These are phyloP conservation scores for Alosa alosa DNA, from an alignment of 2,113 vertebrate genomes.

Conservation along the genomic window DNA sequence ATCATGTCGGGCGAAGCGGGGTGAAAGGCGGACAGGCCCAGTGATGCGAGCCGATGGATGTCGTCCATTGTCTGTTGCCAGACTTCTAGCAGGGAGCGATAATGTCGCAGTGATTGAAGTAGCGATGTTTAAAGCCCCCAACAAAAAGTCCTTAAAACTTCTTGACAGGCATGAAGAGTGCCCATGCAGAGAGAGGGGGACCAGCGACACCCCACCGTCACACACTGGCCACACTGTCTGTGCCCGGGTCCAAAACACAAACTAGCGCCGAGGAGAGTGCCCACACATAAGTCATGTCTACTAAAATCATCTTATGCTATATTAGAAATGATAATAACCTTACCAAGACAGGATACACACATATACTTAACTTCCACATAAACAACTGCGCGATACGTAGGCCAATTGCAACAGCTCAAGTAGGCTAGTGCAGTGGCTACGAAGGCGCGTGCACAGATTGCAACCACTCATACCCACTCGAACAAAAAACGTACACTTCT, in stretches of 20 bases:
- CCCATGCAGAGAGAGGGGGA: constrained; percentile 57
- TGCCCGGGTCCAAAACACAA: constrained; percentile 20
- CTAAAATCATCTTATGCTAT: not conserved
- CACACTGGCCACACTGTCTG: constrained; percentile 17
- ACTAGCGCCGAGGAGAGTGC: not conserved
- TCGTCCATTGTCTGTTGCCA: constrained; percentile 73
- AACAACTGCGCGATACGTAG: not conserved
- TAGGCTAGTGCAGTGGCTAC: not conserved
- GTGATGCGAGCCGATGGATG: constrained; percentile 75
- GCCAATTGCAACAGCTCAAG: not conserved
- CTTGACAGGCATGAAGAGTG: constrained; percentile 72
- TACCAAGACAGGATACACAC: not conserved
- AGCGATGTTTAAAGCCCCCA: constrained; percentile 68
- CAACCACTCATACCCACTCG: not conserved
- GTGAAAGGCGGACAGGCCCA: constrained; percentile 69
- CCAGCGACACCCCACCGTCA: constrained; percentile 26
- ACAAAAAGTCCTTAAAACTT: constrained; percentile 70
- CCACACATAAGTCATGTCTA: not conserved
- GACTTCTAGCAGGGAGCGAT: constrained; percentile 73
- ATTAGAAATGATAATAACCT: constrained; percentile 11
- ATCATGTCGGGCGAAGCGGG: constrained; percentile 63
- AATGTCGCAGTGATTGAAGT: constrained; percentile 75
- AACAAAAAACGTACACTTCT: not conserved
- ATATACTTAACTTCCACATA: not conserved
- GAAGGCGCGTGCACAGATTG: not conserved